These are phyloP conservation scores for Rutpela maculata DNA, from an alignment of 2,888 invertebrate species.

Conservation along the genomic window DNA sequence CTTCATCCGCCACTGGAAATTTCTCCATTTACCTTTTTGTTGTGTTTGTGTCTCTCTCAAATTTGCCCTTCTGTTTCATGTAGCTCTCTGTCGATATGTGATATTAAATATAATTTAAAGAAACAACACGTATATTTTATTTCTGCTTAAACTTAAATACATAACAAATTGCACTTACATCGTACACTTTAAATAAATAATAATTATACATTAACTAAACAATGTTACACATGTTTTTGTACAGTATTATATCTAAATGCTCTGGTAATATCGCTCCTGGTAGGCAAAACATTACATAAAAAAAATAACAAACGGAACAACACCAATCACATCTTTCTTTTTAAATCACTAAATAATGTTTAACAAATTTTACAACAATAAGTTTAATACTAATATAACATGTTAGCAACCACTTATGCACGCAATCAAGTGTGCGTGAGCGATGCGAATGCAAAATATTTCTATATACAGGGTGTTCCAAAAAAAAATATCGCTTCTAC, in stretches of 20 bases:
- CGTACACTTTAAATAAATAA: not conserved
- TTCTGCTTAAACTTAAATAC: conserved; percentile 15
- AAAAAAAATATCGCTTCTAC: no score
- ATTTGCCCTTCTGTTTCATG: not conserved
- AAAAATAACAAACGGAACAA: no score
- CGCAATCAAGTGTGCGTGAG: no score
- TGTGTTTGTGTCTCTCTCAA: not conserved
- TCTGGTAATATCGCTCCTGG: conserved; percentile 17
- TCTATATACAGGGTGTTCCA: no score
- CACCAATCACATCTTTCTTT: no score
- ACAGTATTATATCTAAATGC: conserved; percentile 24
- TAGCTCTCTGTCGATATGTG: not conserved
- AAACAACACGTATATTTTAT: not conserved
- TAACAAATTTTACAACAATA: no score
- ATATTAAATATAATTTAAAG: conserved; percentile 3
- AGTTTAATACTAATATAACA: no score
- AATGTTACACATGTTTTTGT: conserved; percentile 24
- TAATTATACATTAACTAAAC: not conserved
- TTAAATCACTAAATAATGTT: no score
- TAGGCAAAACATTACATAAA: not conserved
- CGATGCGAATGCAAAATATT: no score
- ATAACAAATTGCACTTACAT: conserved; percentile 28
- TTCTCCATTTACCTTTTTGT: conserved; percentile 1
- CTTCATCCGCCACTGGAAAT: not conserved
- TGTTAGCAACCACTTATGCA: no score